Evolutionary conservation across 1,140 invertebrate genomes (phyloP).

Genomic region (Myzus persicae): DNA sequence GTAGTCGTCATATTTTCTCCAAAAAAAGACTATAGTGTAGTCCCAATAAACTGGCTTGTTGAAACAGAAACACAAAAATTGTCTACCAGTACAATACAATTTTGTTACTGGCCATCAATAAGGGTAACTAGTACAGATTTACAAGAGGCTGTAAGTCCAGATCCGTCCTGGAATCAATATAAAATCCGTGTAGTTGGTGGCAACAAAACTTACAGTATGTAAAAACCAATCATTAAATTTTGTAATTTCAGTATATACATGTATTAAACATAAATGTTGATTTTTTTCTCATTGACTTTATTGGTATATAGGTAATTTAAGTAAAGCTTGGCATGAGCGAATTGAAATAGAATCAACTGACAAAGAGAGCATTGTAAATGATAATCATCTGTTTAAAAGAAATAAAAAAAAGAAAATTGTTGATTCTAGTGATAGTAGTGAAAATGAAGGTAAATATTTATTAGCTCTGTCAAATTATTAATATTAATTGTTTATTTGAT

Average conservation of each 20-base stretch:
- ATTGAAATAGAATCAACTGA: background rate
- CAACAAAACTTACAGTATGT: background rate
- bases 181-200: background rate
- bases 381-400: no score
- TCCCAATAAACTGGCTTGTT: background rate
- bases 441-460: no score
- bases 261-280: background rate
- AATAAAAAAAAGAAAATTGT: no score
- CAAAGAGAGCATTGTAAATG: no score
- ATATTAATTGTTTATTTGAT: no score
- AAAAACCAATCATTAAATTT: background rate
- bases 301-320: background rate
- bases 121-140: background rate
- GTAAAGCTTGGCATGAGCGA: background rate
- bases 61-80: background rate
- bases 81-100: background rate
- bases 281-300: background rate
- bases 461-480: no score
- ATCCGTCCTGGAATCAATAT: background rate
- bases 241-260: no score
- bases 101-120: background rate
- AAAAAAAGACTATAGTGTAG: background rate
- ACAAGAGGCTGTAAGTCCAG: background rate
- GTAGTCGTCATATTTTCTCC: background rate
- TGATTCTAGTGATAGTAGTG: no score